These are phyloP conservation scores for Hippocampus guttulatus DNA, from an alignment of 2,113 vertebrate species.

Conservation along the genomic window DNA sequence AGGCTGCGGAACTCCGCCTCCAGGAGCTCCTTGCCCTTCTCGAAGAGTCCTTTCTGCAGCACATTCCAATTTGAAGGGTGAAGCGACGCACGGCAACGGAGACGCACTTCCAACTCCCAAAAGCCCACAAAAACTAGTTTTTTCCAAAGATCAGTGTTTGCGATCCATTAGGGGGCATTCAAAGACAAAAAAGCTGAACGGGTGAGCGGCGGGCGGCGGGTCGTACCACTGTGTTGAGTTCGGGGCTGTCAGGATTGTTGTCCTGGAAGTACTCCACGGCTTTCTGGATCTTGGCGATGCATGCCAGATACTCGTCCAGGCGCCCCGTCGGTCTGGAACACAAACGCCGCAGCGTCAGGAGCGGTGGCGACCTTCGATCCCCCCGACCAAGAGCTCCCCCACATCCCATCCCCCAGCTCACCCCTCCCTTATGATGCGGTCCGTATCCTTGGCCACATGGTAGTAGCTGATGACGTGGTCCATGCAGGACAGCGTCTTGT, in stretches of 20 bases:
- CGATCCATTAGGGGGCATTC: too few relatives aligned
- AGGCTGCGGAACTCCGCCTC: constrained; percentile 90
- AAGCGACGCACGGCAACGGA: too few relatives aligned
- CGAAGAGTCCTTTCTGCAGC: constrained; percentile 88
- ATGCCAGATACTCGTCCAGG: constrained; percentile 88
- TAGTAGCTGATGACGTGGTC: constrained; percentile 97
- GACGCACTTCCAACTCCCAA: too few relatives aligned
- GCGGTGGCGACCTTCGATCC: background rate
- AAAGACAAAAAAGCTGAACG: too few relatives aligned
- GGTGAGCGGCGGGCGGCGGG: background rate
- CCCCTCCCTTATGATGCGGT: constrained; percentile 93
- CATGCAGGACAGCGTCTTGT: constrained; percentile 90
- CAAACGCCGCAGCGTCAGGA: background rate
- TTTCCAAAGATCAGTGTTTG: too few relatives aligned
- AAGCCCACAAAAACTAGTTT: too few relatives aligned
- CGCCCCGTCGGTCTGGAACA: constrained; percentile 83
- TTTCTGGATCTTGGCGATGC: constrained; percentile 95
- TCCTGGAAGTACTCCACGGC: constrained; percentile 98
- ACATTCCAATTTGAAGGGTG: too few relatives aligned
- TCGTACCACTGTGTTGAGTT: constrained; percentile 93
- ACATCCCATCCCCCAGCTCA: constrained; percentile 51
- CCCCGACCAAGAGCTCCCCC: constrained; percentile 72
- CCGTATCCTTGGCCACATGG: constrained; percentile 93
- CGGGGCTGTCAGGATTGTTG: constrained; percentile 94
- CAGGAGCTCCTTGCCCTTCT: constrained; percentile 91